Evolutionary conservation across 2,888 invertebrate species (phyloP).

Genomic region (Caenorhabditis auriculariae): DNA sequence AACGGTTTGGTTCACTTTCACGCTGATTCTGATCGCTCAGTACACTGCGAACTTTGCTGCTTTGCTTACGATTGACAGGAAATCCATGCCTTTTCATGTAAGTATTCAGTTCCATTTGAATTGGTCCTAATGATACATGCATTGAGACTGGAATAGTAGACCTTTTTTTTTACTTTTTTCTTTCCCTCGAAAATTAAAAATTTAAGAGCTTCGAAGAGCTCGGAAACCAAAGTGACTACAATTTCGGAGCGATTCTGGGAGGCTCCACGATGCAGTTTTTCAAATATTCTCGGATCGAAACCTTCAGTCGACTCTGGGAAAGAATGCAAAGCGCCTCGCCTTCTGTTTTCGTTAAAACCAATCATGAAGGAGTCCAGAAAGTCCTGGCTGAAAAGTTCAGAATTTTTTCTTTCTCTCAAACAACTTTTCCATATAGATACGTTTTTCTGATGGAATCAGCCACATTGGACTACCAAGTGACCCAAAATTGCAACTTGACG

Average conservation of each 20-base stretch:
- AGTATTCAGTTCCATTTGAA: not conserved
- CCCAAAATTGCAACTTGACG: conserved; percentile 85
- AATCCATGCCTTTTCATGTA: conserved; percentile 65
- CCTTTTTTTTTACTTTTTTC: too few species aligned
- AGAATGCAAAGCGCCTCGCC: conserved; percentile 71
- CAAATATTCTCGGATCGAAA: conserved; percentile 65
- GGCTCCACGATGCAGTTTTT: conserved; percentile 93
- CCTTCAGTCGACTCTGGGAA: conserved; percentile 65
- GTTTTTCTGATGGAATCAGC: conserved; percentile 94
- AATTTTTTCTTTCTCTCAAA: not conserved
- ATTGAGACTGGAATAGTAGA: too few species aligned
- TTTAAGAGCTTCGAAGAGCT: conserved; percentile 74
- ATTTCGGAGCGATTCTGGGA: conserved; percentile 87
- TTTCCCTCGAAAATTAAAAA: not conserved
- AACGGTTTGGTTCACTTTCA: conserved; percentile 93
- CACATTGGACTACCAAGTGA: conserved; percentile 91
- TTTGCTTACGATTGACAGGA: conserved; percentile 89
- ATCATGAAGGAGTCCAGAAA: conserved; percentile 84
- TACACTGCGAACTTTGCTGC: conserved; percentile 97
- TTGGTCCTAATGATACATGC: not conserved
- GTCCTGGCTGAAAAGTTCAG: conserved; percentile 80
- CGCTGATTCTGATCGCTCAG: conserved; percentile 95
- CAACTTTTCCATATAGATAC: conserved; percentile 30
- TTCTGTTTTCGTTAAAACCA: conserved; percentile 80
- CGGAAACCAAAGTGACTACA: conserved; percentile 86